phyloP scores from a whole-genome alignment of 1,140 invertebrate species.

The Trichonephila inaurata region DNA sequence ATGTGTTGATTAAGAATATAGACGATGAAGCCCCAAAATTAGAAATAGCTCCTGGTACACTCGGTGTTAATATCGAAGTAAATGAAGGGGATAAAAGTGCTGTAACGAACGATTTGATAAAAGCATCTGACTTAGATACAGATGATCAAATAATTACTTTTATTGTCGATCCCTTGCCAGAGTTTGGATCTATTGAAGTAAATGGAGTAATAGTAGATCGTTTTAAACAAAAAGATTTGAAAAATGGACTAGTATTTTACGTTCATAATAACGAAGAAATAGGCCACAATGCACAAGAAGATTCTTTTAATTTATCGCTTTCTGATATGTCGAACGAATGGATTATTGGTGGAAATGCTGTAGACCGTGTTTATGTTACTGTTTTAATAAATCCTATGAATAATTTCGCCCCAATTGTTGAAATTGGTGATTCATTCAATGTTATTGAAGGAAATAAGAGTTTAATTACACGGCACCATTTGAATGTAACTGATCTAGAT shows the following conservation, averaged over 20 bases:
- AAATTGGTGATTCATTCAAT: conserved; percentile 77
- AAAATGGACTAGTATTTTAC: conserved; percentile 79
- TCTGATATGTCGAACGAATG: conserved; percentile 80
- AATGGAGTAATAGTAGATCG: conserved; percentile 78
- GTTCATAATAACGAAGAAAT: conserved; percentile 80
- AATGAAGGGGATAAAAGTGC: conserved; percentile 79
- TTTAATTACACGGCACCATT: conserved; percentile 79
- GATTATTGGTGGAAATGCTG: conserved; percentile 79
- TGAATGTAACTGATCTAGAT: conserved; percentile 81
- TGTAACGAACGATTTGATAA: conserved; percentile 79
- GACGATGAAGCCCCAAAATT: conserved; percentile 80
- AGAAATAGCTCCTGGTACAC: conserved; percentile 77
- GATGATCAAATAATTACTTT: conserved; percentile 80
- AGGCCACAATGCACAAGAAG: conserved; percentile 78
- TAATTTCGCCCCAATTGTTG: conserved; percentile 79
- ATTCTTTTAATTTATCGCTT: conserved; percentile 80
- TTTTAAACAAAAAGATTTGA: conserved; percentile 80
- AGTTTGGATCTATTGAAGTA: conserved; percentile 79
- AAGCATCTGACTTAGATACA: conserved; percentile 80
- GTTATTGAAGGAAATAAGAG: conserved; percentile 81
- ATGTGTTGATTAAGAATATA: conserved; percentile 79
- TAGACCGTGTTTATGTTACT: conserved; percentile 79
- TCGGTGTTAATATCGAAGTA: conserved; percentile 79
- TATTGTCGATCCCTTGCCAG: conserved; percentile 79
- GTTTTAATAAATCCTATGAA: conserved; percentile 80